phyloP scores from a whole-genome alignment of 2,797 vertebrate genomes.

The Epinephelus coioides region DNA sequence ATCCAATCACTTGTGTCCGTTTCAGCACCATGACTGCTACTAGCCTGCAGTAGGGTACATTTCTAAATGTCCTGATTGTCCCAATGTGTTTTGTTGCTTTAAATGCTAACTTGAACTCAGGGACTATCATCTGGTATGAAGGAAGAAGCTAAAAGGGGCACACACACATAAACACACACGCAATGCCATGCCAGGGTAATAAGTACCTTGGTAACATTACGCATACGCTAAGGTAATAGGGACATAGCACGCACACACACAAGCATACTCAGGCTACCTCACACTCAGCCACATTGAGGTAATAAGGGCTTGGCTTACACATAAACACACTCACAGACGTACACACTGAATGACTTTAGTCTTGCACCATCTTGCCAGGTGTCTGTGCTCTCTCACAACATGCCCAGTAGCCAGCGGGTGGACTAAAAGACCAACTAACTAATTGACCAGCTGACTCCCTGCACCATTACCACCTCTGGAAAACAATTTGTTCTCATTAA shows the following conservation, averaged over 20 bases:
- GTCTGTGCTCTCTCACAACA: constrained; percentile 50
- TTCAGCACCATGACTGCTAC: background rate
- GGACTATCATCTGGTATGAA: constrained; percentile 47
- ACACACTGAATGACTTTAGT: constrained; percentile 51
- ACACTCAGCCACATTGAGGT: constrained; percentile 60
- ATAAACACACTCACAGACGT: constrained; percentile 51
- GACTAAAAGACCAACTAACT: constrained; percentile 18
- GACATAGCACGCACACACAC: constrained; percentile 44
- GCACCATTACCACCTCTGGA: constrained; percentile 20
- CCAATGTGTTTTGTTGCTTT: constrained; percentile 27
- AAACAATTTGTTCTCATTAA: constrained; percentile 29
- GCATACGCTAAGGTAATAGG: constrained; percentile 68
- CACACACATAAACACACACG: constrained; percentile 9
- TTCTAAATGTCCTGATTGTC: background rate
- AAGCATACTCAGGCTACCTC: constrained; percentile 57
- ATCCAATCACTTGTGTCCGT: background rate
- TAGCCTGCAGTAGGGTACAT: constrained; percentile 18
- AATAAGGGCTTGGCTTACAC: constrained; percentile 66
- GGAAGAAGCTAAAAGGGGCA: constrained; percentile 42
- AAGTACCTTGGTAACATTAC: constrained; percentile 66
- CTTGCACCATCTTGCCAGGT: constrained; percentile 64
- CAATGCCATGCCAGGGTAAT: constrained; percentile 56
- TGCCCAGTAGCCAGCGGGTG: constrained; percentile 20
- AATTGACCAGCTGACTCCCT: constrained; percentile 35
- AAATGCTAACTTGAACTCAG: constrained; percentile 44